phyloP scores from a whole-genome alignment of 2,797 vertebrate genomes.

The Sphenopsis melanotis region DNA sequence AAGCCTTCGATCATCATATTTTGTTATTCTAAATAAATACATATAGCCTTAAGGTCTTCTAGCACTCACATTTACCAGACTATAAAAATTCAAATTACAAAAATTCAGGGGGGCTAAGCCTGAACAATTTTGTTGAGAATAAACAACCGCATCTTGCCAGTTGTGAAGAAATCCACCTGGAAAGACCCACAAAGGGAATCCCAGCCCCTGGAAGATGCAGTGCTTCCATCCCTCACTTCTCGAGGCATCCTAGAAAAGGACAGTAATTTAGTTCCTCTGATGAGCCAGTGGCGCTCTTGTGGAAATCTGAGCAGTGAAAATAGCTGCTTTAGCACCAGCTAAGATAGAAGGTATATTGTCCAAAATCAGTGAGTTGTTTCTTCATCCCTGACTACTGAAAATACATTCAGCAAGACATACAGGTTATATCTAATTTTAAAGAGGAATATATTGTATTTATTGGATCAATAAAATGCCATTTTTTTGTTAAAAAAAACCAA shows the following conservation, averaged over 20 bases:
- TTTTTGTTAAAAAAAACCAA: background rate
- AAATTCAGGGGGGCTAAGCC: background rate
- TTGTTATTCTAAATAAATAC: background rate
- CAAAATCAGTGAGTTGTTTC: background rate
- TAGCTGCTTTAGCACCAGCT: background rate
- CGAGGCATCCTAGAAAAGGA: background rate
- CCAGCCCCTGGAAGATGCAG: background rate
- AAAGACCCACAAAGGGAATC: background rate
- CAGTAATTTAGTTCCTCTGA: background rate
- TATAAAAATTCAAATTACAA: background rate
- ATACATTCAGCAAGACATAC: background rate
- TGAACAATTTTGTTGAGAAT: background rate
- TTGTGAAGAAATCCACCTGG: background rate
- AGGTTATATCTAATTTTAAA: background rate
- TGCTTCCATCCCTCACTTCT: rapidly evolving
- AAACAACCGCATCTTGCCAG: background rate
- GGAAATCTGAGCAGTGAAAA: background rate
- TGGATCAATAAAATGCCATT: background rate
- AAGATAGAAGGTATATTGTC: background rate
- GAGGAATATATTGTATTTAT: background rate
- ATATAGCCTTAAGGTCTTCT: background rate
- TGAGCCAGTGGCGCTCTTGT: rapidly evolving
- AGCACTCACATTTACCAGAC: background rate
- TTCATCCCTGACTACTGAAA: background rate
- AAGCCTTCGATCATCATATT: rapidly evolving